Evolutionary conservation across 1,140 invertebrate genomes (phyloP).

Genomic region (Sesamia nonagrioides): DNA sequence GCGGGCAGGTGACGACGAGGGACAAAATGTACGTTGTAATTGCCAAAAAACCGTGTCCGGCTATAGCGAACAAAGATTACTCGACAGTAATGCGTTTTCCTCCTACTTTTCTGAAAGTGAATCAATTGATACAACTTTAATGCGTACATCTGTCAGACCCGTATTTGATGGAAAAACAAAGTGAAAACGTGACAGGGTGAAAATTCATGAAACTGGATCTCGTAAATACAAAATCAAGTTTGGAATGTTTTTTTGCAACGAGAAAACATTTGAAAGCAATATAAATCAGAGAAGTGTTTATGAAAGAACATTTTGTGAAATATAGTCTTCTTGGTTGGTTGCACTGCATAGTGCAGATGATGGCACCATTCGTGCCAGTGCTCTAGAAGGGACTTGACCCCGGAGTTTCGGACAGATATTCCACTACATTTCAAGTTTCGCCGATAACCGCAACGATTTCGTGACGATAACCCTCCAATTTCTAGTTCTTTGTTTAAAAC

Average conservation of each 20-base stretch:
- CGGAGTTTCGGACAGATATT: not conserved
- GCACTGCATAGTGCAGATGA: conserved; percentile 47
- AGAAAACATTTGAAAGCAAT: not conserved
- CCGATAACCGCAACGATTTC: conserved; percentile 26
- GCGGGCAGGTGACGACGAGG: too few relatives aligned
- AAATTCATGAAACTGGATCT: conserved; percentile 23
- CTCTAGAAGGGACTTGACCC: conserved; percentile 21
- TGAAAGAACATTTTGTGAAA: not conserved
- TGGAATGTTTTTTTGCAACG: not conserved
- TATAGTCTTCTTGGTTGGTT: conserved; percentile 8
- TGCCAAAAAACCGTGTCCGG: too few relatives aligned
- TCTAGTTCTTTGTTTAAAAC: not conserved
- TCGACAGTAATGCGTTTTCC: too few relatives aligned
- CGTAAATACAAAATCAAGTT: not conserved
- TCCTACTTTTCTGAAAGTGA: not conserved
- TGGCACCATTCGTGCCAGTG: conserved; percentile 46
- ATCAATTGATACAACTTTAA: conserved; percentile 21
- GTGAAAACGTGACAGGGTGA: conserved; percentile 13
- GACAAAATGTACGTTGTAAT: too few relatives aligned
- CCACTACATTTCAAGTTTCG: conserved; percentile 19
- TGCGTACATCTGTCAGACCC: not conserved
- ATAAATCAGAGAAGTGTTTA: conserved; percentile 27
- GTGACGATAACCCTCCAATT: conserved; percentile 17
- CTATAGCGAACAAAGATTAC: too few relatives aligned
- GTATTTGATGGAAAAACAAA: conserved; percentile 29